Conservation (phyloP, 2,113 vertebrate genomes). For the Lepus americanus region DNA sequence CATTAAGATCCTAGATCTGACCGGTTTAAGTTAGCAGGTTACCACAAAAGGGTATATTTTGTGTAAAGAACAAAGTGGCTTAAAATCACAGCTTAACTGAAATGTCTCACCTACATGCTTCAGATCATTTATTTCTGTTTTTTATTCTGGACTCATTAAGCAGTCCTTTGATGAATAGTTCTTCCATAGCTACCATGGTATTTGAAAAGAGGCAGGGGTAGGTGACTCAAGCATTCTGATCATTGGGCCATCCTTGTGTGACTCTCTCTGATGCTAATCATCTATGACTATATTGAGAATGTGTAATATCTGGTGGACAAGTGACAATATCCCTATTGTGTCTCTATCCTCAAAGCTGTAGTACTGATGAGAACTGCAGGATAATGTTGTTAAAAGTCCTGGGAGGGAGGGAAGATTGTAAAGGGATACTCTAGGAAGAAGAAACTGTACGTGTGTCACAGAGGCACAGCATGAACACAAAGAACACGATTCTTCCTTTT, state of each 20-base stretch:
- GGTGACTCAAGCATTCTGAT: not conserved
- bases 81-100: not conserved
- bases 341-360: not conserved
- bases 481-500: not conserved
- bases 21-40: not conserved
- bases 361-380: not conserved
- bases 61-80: not conserved
- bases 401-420: not conserved
- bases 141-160: not conserved
- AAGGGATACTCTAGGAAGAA: not conserved
- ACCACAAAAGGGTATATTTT: not conserved
- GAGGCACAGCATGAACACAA: not conserved
- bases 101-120: not conserved
- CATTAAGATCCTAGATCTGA: not conserved
- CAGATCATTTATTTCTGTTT: slow-evolving; percentile 30
- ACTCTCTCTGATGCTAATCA: slow-evolving; percentile 7
- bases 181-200: not conserved
- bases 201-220: not conserved
- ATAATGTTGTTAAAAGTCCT: not conserved
- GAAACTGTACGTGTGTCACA: not conserved
- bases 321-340: not conserved
- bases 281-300: not conserved
- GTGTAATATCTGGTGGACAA: slow-evolving; percentile 18
- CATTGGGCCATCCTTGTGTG: not conserved
- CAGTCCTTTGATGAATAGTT: not conserved